Conservation (phyloP, 2,888 invertebrate genomes). For the Thera obeliscata region DNA sequence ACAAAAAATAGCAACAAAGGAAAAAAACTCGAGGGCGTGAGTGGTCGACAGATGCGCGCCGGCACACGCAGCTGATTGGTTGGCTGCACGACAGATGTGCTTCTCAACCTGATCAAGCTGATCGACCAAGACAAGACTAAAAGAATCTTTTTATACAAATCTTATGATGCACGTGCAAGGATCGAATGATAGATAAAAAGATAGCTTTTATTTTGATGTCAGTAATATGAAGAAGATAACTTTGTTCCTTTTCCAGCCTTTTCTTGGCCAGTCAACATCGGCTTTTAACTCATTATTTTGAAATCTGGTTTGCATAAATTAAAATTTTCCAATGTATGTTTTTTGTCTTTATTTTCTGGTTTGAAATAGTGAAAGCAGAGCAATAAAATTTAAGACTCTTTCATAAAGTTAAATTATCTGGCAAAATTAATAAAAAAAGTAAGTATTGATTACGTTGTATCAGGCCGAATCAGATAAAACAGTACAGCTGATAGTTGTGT, state of each 20-base stretch:
- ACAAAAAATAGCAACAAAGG: constrained; percentile 70
- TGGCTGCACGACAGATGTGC: constrained; percentile 68
- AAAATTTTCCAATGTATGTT: too few species aligned
- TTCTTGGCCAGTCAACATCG: too few species aligned
- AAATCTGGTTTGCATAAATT: too few species aligned
- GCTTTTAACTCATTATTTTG: too few species aligned
- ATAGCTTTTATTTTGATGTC: neutral
- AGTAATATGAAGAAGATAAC: constrained; percentile 1
- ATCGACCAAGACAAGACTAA: constrained; percentile 35
- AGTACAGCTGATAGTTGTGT: constrained; percentile 36
- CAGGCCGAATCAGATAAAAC: constrained; percentile 22
- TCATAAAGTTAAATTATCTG: neutral
- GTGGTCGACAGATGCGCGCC: constrained; percentile 72
- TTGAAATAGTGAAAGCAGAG: too few species aligned
- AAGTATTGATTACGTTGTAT: neutral
- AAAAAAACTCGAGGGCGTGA: constrained; percentile 63
- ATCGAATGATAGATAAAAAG: neutral
- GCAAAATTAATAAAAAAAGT: neutral
- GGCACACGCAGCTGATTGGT: constrained; percentile 71
- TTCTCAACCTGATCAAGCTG: constrained; percentile 46
- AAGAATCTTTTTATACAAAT: constrained; percentile 34
- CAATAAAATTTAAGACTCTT: neutral
- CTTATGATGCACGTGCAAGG: constrained; percentile 18
- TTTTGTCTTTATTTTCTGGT: too few species aligned
- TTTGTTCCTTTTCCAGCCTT: neutral